Percentiles rank a stretch among this genome's conserved stretches.
These are phyloP conservation scores for Lasius fuliginosus DNA, from an alignment of 2,888 invertebrate species.

Conservation along the genomic window DNA sequence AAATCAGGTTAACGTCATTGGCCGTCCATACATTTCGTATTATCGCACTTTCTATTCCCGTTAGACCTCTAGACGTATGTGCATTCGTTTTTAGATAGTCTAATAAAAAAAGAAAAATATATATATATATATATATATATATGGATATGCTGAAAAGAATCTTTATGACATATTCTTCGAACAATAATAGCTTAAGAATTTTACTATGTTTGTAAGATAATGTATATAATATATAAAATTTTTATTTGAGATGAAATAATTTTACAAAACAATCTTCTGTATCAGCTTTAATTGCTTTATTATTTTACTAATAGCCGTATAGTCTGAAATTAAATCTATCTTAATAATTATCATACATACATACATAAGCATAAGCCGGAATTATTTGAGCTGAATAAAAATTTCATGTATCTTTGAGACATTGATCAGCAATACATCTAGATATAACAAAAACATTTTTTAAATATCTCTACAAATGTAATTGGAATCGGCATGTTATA, in stretches of 20 bases:
- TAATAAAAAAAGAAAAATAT: constrained; percentile 71
- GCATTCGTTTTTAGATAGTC: constrained; percentile 76
- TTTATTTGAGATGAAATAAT: neutral
- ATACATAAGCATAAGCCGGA: neutral
- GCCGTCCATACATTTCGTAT: constrained; percentile 74
- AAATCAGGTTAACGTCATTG: constrained; percentile 80
- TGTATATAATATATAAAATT: neutral
- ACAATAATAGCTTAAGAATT: neutral
- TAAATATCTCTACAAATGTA: neutral
- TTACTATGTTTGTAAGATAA: neutral
- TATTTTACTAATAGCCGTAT: neutral
- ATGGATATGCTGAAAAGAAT: neutral
- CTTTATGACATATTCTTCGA: neutral
- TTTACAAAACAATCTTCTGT: neutral
- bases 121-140: neutral
- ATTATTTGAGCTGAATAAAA: neutral
- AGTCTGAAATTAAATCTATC: neutral
- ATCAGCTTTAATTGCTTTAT: neutral
- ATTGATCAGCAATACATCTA: neutral
- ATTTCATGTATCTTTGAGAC: neutral
- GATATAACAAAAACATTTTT: constrained; percentile 13
- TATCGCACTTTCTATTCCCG: constrained; percentile 78
- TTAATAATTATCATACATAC: neutral
- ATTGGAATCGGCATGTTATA: neutral
- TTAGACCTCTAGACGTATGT: constrained; percentile 74